These are phyloP conservation scores for Chondrosia reniformis DNA, from an alignment of 37 sponge, comb jelly and placozoan genomes.

Conservation along the genomic window DNA sequence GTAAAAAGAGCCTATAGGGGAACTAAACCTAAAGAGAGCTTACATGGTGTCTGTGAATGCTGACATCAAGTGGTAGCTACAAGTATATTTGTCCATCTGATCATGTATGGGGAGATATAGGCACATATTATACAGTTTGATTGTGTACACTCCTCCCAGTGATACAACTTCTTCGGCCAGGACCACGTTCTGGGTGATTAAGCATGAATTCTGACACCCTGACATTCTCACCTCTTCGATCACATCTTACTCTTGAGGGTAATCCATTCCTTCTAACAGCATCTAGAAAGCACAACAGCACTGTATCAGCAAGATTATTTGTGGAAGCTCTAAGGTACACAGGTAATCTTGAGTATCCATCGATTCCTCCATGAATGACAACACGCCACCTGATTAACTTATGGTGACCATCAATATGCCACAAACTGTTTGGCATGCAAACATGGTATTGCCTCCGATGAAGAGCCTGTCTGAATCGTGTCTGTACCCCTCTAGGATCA, in stretches of 20 bases:
- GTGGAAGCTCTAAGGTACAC: conserved; percentile 38
- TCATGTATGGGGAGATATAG: too few species aligned
- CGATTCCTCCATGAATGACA: conserved; percentile 54
- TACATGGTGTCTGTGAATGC: too few species aligned
- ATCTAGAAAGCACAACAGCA: conserved; percentile 27
- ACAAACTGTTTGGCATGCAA: conserved; percentile 31
- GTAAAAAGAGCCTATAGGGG: too few species aligned
- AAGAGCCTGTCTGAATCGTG: conserved; percentile 8
- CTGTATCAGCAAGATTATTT: conserved; percentile 34
- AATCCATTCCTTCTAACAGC: conserved; percentile 31
- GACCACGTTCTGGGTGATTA: conserved; percentile 46
- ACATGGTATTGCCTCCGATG: conserved; percentile 28
- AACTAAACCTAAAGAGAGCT: too few species aligned
- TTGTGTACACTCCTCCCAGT: conserved; percentile 60
- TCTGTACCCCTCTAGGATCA: conserved; percentile 34
- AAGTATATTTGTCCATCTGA: too few species aligned
- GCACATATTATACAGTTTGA: too few species aligned
- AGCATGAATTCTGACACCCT: conserved; percentile 52
- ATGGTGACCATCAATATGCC: conserved; percentile 32
- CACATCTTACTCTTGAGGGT: conserved; percentile 53
- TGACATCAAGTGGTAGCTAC: too few species aligned
- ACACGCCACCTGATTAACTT: conserved; percentile 46
- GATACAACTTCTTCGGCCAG: conserved; percentile 43
- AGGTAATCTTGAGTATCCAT: conserved; percentile 50
- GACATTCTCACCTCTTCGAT: conserved; percentile 62